Evolutionary conservation across 2,113 vertebrate genomes (phyloP), one percentile per base, ranked within the genome.

Genomic region (Neopipo cinnamomea): DNA sequence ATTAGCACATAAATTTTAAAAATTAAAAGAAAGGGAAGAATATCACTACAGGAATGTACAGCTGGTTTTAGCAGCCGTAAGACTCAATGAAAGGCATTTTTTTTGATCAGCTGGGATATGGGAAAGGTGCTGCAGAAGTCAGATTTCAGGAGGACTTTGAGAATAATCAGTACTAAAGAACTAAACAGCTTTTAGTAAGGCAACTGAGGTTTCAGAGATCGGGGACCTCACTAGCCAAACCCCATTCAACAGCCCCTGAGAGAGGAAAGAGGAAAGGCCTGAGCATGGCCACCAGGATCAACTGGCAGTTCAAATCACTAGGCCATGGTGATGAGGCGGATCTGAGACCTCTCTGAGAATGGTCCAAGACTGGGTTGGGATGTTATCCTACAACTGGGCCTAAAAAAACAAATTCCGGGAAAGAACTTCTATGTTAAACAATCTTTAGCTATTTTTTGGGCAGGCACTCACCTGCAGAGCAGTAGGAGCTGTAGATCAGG

Each of bases 41-140:
- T 50, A 52, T 68, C 18, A 50, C 6, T 46, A 72, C 5, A 68
- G 6, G 23, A 89, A 50, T 53, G 7, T 55, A 16, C 8, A 65
- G 13, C 24, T 72, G 31, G 11, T 50, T 80, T 50, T 68, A 65
- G 20, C 27, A 85, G 24, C 27, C 5, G 2, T 12, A 56, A 2
- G 11, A 70, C 31, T 92, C 37, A 70, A 58, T 14, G 9, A 28
- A 28, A 76, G 17, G 5, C 13, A 4, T 8, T 39, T 55, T 50
- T 50, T 65, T 83, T 37, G 5, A 11, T 53, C 10, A 16, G 0
- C 1, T 17, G 1, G 2, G 5, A 7, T 5, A 6, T 8, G 33
- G 55, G 22, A 55, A 27, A 12, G 4, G 5, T 62, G 14, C 20
- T 79, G 19, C 11, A 35, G n/a, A 81, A 67, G 5, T 62, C 19